Evolutionary conservation across 2,797 vertebrate species (phyloP).

Genomic region (Aphelocoma californica): DNA sequence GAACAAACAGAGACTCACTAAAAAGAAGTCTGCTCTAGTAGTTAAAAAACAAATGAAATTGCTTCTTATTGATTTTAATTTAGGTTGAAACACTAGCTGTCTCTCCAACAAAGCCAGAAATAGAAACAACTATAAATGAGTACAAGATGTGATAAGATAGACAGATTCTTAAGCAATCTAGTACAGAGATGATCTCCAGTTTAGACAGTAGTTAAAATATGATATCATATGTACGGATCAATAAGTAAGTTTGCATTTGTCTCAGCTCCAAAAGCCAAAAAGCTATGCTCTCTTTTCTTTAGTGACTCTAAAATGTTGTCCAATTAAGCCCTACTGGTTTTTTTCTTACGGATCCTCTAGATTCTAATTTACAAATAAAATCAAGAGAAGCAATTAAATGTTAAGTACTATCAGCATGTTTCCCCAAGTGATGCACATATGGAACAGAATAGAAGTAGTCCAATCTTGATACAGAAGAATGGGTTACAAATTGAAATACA

Average conservation of each 20-base stretch:
- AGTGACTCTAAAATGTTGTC: slow-evolving; percentile 51
- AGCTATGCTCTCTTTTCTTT: not conserved
- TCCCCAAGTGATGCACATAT: slow-evolving; percentile 57
- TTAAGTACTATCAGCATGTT: slow-evolving; percentile 69
- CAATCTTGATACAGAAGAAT: slow-evolving; percentile 46
- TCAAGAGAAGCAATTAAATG: slow-evolving; percentile 71
- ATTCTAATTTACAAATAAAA: slow-evolving; percentile 78
- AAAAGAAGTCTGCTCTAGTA: slow-evolving; percentile 36
- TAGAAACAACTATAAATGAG: slow-evolving; percentile 47
- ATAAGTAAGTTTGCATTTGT: not conserved
- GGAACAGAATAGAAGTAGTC: slow-evolving; percentile 65
- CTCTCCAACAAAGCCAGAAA: slow-evolving; percentile 65
- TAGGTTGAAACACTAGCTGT: slow-evolving; percentile 66
- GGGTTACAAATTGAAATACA: slow-evolving; percentile 66
- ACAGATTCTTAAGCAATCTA: slow-evolving; percentile 41
- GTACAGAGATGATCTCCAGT: slow-evolving; percentile 28
- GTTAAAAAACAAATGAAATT: slow-evolving; percentile 77
- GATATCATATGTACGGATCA: slow-evolving; percentile 9
- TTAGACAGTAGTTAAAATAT: slow-evolving; percentile 22
- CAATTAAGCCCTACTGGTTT: slow-evolving; percentile 53
- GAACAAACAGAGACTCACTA: slow-evolving; percentile 16
- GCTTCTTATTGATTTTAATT: slow-evolving; percentile 78
- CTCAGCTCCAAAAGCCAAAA: not conserved
- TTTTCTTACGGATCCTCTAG: slow-evolving; percentile 56
- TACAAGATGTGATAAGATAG: slow-evolving; percentile 60